phyloP scores from a whole-genome alignment of 2,797 vertebrate genomes.

The Podarcis lilfordi region DNA sequence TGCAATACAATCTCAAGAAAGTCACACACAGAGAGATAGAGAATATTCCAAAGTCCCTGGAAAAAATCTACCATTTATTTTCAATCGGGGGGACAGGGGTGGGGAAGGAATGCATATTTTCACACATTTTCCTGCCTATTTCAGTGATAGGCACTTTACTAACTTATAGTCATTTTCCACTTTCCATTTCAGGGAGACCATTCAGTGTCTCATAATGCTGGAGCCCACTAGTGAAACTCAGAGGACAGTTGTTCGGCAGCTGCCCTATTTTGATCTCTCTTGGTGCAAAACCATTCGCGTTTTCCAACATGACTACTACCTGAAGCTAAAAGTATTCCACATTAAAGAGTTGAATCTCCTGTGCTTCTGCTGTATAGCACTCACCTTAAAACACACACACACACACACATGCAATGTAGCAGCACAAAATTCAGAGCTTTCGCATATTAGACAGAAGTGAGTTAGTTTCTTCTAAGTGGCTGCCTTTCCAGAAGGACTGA shows the following conservation, averaged over 20 bases:
- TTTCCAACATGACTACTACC: not conserved
- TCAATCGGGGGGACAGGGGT: not conserved
- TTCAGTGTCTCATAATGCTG: not conserved
- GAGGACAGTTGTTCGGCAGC: not conserved
- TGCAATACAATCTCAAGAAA: not conserved
- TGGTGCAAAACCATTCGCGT: not conserved
- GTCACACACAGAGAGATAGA: too few species aligned
- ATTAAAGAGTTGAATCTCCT: not conserved
- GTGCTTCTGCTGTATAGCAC: conserved; percentile 1
- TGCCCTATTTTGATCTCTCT: not conserved
- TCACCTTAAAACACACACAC: conserved; percentile 28
- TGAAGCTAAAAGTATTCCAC: not conserved
- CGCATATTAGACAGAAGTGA: conserved; percentile 29
- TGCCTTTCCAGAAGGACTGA: conserved; percentile 41
- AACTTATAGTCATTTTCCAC: not conserved
- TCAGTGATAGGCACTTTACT: not conserved
- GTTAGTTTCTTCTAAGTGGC: conserved; percentile 44
- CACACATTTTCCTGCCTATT: not conserved
- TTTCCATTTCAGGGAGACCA: not conserved
- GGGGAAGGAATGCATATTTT: not conserved
- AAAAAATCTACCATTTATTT: not conserved
- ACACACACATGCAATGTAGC: not conserved
- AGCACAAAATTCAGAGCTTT: conserved; percentile 31
- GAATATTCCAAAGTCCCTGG: not conserved
- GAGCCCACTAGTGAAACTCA: not conserved